Percentiles rank a stretch among this genome's conserved stretches.
Conservation (phyloP, 2,797 vertebrate genomes). For the Dallia pectoralis region DNA sequence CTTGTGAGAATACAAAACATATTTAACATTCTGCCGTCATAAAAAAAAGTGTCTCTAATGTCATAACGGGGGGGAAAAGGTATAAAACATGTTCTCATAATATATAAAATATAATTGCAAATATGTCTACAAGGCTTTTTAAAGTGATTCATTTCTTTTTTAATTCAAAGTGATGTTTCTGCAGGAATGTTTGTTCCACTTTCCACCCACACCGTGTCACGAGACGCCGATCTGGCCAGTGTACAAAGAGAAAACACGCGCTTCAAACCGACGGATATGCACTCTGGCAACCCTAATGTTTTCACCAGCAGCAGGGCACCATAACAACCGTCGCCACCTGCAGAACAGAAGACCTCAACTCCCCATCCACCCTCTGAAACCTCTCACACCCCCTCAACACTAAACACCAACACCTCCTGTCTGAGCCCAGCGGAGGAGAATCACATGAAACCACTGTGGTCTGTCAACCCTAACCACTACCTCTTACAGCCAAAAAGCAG, state of each 20-base stretch:
- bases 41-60: not conserved
- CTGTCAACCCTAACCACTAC: constrained; percentile 60
- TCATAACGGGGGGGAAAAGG: constrained; percentile 1
- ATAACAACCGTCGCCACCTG: constrained; percentile 60
- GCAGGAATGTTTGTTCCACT: constrained; percentile 24
- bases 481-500: constrained; percentile 61
- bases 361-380: constrained; percentile 38
- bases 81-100: not conserved
- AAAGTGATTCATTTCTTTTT: not conserved
- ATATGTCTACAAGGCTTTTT: constrained; percentile 3
- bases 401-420: constrained; percentile 34
- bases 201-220: constrained; percentile 37
- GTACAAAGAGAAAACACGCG: constrained; percentile 11
- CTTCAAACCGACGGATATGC: constrained; percentile 47
- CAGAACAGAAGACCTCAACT: constrained; percentile 27
- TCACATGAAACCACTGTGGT: constrained; percentile 53
- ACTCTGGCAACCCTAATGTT: constrained; percentile 34
- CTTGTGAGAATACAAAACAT: not conserved
- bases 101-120: not conserved
- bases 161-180: constrained; percentile 15
- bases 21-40: not conserved
- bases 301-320: constrained; percentile 45
- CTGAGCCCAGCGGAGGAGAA: constrained; percentile 51
- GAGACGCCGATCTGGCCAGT: constrained; percentile 46
- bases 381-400: constrained; percentile 30